These are phyloP conservation scores for Neopelma chrysocephalum DNA, from an alignment of 2,797 vertebrate genomes.

Conservation along the genomic window DNA sequence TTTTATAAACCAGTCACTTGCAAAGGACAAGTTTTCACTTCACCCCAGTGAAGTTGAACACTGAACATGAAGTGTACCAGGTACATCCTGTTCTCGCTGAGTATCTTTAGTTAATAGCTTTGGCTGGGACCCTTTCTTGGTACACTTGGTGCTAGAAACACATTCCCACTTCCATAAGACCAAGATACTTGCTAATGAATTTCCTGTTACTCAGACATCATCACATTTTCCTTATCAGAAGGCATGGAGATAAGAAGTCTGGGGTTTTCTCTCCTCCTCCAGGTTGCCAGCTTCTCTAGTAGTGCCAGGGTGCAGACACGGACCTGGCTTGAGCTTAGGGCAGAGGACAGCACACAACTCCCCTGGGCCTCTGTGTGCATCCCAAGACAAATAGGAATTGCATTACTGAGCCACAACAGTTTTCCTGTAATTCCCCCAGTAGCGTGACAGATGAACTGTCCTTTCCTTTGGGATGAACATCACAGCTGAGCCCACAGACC, in stretches of 20 bases:
- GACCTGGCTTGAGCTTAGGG: neutral
- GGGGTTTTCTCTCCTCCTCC: neutral
- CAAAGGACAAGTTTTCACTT: neutral
- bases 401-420: rapidly evolving
- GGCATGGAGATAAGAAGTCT: no score
- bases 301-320: neutral
- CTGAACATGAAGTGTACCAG: neutral
- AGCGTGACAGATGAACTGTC: rapidly evolving
- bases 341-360: neutral
- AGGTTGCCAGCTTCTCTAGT: neutral
- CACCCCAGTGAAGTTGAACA: neutral
- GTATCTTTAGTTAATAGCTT: neutral
- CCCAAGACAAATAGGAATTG: neutral
- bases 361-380: neutral
- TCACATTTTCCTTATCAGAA: neutral
- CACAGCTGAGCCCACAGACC: neutral
- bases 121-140: neutral
- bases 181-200: neutral
- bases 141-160: neutral
- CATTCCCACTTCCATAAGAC: neutral
- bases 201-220: neutral
- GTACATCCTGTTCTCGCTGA: neutral
- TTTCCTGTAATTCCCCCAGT: neutral
- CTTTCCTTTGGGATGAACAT: neutral
- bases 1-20: neutral